A percentile compares a stretch with the other conserved stretches of the same genome.
These are phyloP conservation scores for Carollia perspicillata DNA, from an alignment of 2,113 vertebrate species.

Conservation along the genomic window DNA sequence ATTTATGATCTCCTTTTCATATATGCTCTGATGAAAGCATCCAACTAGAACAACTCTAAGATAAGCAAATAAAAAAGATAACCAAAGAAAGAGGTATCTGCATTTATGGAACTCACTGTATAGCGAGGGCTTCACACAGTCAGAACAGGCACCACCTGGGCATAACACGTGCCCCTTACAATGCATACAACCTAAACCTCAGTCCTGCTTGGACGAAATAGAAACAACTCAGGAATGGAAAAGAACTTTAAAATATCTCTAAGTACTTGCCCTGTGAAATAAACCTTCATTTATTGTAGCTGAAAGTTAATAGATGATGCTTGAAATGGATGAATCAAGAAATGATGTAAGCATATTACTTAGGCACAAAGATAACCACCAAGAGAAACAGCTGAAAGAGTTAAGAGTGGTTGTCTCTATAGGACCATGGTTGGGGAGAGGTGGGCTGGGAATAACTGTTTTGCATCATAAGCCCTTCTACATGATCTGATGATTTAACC, in stretches of 20 bases:
- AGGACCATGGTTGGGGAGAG: neutral
- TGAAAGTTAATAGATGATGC: constrained; percentile 24
- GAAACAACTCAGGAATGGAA: neutral
- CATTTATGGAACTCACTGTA: neutral
- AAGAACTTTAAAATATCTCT: neutral
- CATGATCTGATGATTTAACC: constrained; percentile 4
- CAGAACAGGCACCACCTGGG: neutral
- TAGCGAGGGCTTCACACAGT: neutral
- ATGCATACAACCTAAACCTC: neutral
- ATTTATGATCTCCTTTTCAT: neutral
- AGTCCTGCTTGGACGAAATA: neutral
- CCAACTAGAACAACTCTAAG: neutral
- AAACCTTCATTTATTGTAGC: constrained; percentile 22
- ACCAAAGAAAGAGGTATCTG: neutral
- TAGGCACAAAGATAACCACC: neutral
- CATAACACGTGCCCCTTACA: neutral
- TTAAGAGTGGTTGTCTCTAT: neutral
- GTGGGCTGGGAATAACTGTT: neutral
- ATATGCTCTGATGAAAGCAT: neutral
- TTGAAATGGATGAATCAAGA: constrained; percentile 16
- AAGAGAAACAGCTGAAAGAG: constrained; percentile 20
- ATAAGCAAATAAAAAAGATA: neutral
- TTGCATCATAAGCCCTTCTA: neutral
- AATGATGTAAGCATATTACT: neutral
- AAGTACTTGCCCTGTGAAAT: neutral